Conservation (phyloP, 2,113 vertebrate genomes). For the Megaceryle maxima region DNA sequence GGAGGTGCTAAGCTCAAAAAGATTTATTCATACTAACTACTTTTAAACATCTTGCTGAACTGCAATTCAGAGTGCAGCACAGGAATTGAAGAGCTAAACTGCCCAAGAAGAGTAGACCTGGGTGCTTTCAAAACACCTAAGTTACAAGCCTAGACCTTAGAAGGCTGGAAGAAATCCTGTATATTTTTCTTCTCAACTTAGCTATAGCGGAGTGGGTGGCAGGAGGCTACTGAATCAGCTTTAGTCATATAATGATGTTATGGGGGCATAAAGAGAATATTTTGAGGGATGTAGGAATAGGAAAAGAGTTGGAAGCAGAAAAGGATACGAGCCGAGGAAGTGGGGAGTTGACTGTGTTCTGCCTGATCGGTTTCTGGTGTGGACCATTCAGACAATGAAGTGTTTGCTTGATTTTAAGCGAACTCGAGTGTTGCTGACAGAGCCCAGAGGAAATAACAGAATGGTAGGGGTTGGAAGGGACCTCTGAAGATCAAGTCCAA, state of each 20-base stretch:
- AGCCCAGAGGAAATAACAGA: not conserved
- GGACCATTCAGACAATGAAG: not conserved
- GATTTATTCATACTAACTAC: not conserved
- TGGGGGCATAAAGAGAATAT: not conserved
- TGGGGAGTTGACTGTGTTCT: not conserved
- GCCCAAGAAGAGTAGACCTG: not conserved
- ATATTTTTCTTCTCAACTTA: slow-evolving; percentile 21
- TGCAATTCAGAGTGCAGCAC: not conserved
- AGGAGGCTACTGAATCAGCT: not conserved
- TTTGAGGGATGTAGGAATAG: not conserved
- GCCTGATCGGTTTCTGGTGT: not conserved
- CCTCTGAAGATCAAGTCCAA: no score
- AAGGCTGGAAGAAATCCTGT: not conserved
- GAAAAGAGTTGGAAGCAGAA: not conserved
- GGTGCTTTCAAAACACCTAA: not conserved
- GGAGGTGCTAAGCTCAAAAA: slow-evolving; percentile 8
- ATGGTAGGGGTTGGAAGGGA: no score
- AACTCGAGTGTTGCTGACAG: not conserved
- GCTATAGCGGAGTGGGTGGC: not conserved
- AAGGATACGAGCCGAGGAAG: not conserved
- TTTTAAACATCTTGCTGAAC: not conserved
- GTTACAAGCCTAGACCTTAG: not conserved
- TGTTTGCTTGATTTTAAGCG: not conserved
- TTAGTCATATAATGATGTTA: not conserved
- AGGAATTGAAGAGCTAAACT: not conserved